Percentiles rank a stretch among this genome's conserved stretches.
These are phyloP conservation scores for Meghimatium bilineatum DNA, from an alignment of 2,888 invertebrate genomes.

Conservation along the genomic window DNA sequence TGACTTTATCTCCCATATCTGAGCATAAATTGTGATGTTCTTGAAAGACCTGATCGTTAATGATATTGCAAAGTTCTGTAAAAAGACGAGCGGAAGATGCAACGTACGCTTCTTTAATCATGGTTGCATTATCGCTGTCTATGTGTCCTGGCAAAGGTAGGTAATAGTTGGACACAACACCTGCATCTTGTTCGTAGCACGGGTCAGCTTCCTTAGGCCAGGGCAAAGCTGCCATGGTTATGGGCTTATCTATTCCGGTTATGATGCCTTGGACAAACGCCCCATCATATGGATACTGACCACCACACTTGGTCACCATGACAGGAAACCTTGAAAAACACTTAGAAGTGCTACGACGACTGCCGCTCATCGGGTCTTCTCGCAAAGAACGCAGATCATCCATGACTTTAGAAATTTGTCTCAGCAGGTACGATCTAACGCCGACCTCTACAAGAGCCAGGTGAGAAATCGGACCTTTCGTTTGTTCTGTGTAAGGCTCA, in stretches of 20 bases:
- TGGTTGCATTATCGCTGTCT: conserved; percentile 45
- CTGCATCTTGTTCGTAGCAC: conserved; percentile 47
- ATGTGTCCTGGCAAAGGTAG: conserved; percentile 52
- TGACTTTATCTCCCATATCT: conserved; percentile 50
- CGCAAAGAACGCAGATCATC: conserved; percentile 16
- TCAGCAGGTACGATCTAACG: conserved; percentile 43
- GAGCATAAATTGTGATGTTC: conserved; percentile 52
- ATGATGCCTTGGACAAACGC: conserved; percentile 56
- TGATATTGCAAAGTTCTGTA: conserved; percentile 35
- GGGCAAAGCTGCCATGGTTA: conserved; percentile 52
- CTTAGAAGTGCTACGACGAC: conserved; percentile 23
- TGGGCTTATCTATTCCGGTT: conserved; percentile 45
- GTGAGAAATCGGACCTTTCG: conserved; percentile 47
- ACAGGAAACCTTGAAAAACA: conserved; percentile 49
- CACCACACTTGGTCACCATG: conserved; percentile 56
- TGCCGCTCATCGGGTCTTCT: conserved; percentile 9
- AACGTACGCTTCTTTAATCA: conserved; percentile 43
- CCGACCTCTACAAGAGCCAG: conserved; percentile 49
- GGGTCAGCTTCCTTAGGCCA: conserved; percentile 54
- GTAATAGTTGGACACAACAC: conserved; percentile 52
- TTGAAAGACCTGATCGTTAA: conserved; percentile 38
- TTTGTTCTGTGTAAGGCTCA: conserved; percentile 35
- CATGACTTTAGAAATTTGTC: conserved; percentile 47
- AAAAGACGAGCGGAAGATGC: conserved; percentile 45
- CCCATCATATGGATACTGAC: conserved; percentile 55